These are phyloP conservation scores for Lepidurus packardi DNA, from an alignment of 1,140 invertebrate species.

Conservation along the genomic window DNA sequence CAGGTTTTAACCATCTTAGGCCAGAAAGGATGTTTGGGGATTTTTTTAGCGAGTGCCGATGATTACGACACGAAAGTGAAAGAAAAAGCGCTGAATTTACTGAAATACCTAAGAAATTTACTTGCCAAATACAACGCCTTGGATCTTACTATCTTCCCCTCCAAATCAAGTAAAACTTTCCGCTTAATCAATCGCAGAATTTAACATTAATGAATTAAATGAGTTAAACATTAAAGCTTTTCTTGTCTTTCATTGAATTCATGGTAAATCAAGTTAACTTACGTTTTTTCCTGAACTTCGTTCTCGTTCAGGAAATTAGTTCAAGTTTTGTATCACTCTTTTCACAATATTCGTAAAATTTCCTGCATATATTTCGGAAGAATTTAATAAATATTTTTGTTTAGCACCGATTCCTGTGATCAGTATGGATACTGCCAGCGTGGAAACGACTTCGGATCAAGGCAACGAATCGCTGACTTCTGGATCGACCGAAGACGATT, in stretches of 20 bases:
- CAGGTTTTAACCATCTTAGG: constrained; percentile 23
- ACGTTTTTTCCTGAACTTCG: no score
- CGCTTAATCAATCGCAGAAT: no score
- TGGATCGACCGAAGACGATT: not conserved
- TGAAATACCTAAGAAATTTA: constrained; percentile 53
- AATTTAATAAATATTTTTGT: not conserved
- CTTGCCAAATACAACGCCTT: constrained; percentile 54
- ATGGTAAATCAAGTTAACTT: no score
- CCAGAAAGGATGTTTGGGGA: constrained; percentile 18
- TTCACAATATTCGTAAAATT: no score
- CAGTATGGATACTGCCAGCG: not conserved
- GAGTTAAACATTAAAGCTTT: no score
- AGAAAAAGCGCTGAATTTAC: constrained; percentile 53
- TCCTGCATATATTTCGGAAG: no score
- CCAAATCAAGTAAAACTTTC: not conserved
- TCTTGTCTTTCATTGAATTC: no score
- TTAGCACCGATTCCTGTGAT: not conserved
- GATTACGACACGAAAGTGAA: constrained; percentile 65
- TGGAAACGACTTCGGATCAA: constrained; percentile 36
- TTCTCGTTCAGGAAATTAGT: no score
- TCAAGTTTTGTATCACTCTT: no score
- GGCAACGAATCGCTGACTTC: constrained; percentile 50
- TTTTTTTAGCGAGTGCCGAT: constrained; percentile 44
- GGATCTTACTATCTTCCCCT: constrained; percentile 41
- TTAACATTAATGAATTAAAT: no score